Evolutionary conservation across 2,888 invertebrate species (phyloP).

Genomic region (Notocelia uddmanniana): DNA sequence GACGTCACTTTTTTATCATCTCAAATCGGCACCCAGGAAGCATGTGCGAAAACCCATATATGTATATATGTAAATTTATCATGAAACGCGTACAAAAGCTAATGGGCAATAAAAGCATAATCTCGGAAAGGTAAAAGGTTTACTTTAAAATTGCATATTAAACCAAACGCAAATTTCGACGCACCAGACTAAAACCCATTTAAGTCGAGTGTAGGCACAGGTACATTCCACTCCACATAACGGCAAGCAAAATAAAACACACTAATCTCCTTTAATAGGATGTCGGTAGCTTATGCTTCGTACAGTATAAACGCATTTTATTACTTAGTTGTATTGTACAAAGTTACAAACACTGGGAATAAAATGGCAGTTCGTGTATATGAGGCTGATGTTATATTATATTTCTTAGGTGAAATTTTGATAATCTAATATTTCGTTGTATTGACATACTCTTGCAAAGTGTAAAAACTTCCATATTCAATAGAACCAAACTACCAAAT

Average conservation of each 20-base stretch:
- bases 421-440: no score
- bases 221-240: constrained; percentile 48
- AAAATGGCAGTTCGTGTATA: constrained; percentile 17
- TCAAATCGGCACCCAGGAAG: not conserved
- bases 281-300: constrained; percentile 39
- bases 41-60: not conserved
- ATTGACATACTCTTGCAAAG: no score
- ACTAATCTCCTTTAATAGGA: constrained; percentile 64
- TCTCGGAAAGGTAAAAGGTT: constrained; percentile 15
- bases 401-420: no score
- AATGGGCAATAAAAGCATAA: constrained; percentile 21
- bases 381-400: not conserved
- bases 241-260: constrained; percentile 58
- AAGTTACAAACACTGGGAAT: constrained; percentile 50
- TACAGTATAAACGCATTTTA: constrained; percentile 60
- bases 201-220: constrained; percentile 41
- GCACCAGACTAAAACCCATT: constrained; percentile 53
- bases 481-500: no score
- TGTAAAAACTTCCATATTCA: no score
- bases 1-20: not conserved
- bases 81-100: constrained; percentile 9
- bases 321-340: constrained; percentile 61
- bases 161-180: constrained; percentile 31
- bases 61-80: not conserved
- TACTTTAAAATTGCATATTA: constrained; percentile 32